Evolutionary conservation across 2,113 vertebrate genomes (phyloP), one percentile per base, ranked within the genome.

Genomic region (Phyllopteryx taeniolatus): DNA sequence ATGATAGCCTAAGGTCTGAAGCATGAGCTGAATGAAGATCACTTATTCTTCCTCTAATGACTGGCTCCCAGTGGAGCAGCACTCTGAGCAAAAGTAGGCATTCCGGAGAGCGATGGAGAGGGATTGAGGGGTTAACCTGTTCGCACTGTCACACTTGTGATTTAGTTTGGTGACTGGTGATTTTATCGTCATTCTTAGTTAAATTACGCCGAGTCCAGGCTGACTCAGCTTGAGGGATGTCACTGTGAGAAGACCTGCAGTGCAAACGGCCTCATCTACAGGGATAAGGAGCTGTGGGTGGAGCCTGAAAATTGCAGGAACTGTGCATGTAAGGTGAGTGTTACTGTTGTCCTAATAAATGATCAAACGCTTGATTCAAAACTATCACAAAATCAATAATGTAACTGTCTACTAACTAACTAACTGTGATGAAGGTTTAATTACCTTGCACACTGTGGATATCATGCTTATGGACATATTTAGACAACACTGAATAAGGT

Each of bases 211-310:
- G 97, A 99, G 92, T 95, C 95, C 22, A 94, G 96, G 57, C 94
- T 99, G 80, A 95, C 91, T 89, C 96, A 98, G n/a, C 79, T 98
- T 91, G 97, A 98, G 89, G 94, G 93, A 77, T 99, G 97, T 89
- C 96, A 96, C 46, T 99, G 97, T 31, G 96, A 98, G 93, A 95
- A 95, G 92, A 97, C 95, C 15, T 99, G 97, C 91, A 94, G 93
- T 84, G 92, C 94, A 81, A 95, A 94, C 66, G 93, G 94, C 67
- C 78, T 94, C 74, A 89, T 96, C 46, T 96, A 96, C 83, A 90
- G 95, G 79, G 95, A 98, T 83, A 94, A 94, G 83, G 96, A 99
- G 83, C 93, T 94, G 22, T 98, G 97, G 97, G 94, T 93, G 14
- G 96, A 98, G 59, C 94, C 95, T 0, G 94, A 99, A 85, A 95